Conservation (phyloP, 2,113 vertebrate genomes). For the Aldabrachelys gigantea region DNA sequence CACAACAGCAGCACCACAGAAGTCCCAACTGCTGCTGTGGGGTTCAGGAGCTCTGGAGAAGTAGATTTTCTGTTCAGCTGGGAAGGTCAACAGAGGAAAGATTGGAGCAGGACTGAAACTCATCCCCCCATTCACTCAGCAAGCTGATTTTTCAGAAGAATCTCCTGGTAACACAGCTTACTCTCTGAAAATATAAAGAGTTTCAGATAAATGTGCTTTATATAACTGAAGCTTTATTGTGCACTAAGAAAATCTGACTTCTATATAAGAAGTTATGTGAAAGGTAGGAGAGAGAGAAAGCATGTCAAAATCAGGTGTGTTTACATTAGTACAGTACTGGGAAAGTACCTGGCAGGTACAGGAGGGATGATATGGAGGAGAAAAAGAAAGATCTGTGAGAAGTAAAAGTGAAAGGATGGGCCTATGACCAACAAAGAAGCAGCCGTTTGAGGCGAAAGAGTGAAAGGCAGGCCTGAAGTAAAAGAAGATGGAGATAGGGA, state of each 20-base stretch:
- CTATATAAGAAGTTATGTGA: background rate
- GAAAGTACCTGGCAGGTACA: background rate
- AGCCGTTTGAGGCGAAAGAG: constrained; percentile 27
- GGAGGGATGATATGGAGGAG: background rate
- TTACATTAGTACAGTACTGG: constrained; percentile 17
- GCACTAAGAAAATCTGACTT: background rate
- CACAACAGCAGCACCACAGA: background rate
- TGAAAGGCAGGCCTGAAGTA: constrained; percentile 27
- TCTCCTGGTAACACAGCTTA: accelerated
- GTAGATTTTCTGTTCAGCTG: background rate
- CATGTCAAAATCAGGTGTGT: background rate
- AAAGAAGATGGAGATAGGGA: constrained; percentile 24
- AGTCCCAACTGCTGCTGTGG: background rate
- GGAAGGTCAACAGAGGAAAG: background rate
- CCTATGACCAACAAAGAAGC: background rate
- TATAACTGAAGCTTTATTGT: background rate
- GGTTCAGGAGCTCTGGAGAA: background rate
- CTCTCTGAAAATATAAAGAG: background rate
- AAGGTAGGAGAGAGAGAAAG: background rate
- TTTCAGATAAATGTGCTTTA: background rate
- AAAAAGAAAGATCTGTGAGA: constrained; percentile 39
- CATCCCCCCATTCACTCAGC: background rate
- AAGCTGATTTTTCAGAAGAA: background rate
- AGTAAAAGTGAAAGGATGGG: constrained; percentile 44
- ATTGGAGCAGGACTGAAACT: background rate